A percentile compares a stretch with the other conserved stretches of the same genome.
These are phyloP conservation scores for Peromyscus aztecus DNA, from an alignment of 2,797 vertebrate species.

Conservation along the genomic window DNA sequence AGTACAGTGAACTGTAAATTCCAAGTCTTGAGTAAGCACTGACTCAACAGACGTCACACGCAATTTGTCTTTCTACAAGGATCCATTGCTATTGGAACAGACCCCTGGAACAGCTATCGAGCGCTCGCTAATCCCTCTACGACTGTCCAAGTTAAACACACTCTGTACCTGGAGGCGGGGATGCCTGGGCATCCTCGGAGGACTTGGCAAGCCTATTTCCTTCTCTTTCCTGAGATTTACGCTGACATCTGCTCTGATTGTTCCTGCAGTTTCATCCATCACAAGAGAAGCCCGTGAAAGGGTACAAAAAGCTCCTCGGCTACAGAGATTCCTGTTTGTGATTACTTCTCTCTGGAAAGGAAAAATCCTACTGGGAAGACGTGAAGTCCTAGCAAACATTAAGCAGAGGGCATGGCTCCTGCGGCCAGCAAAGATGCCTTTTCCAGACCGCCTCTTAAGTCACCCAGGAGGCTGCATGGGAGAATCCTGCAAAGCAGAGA, in stretches of 20 bases:
- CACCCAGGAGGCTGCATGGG: neutral
- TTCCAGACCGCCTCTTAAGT: neutral
- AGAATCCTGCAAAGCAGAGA: neutral
- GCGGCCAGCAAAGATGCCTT: constrained; percentile 16
- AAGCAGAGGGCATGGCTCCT: constrained; percentile 49
- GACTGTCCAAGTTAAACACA: constrained; percentile 46
- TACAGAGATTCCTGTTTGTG: constrained; percentile 62
- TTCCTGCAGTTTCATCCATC: constrained; percentile 71
- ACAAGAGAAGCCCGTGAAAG: constrained; percentile 52
- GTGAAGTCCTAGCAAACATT: neutral
- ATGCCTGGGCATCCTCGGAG: constrained; percentile 31
- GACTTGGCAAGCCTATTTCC: constrained; percentile 48
- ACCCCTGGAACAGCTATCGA: neutral
- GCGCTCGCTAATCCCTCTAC: neutral
- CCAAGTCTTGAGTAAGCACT: constrained; percentile 10
- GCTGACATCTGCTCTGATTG: constrained; percentile 71
- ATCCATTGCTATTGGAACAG: neutral
- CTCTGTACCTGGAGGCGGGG: constrained; percentile 29
- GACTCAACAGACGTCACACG: neutral
- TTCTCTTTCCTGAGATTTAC: constrained; percentile 72
- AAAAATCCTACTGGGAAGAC: constrained; percentile 42
- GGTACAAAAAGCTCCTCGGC: constrained; percentile 35
- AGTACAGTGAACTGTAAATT: constrained; percentile 41
- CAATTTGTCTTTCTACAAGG: constrained; percentile 5
- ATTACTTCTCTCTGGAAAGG: constrained; percentile 64